These are phyloP conservation scores for Zaprionus obscuricornis DNA, from an alignment of 2,888 invertebrate genomes.

Conservation along the genomic window DNA sequence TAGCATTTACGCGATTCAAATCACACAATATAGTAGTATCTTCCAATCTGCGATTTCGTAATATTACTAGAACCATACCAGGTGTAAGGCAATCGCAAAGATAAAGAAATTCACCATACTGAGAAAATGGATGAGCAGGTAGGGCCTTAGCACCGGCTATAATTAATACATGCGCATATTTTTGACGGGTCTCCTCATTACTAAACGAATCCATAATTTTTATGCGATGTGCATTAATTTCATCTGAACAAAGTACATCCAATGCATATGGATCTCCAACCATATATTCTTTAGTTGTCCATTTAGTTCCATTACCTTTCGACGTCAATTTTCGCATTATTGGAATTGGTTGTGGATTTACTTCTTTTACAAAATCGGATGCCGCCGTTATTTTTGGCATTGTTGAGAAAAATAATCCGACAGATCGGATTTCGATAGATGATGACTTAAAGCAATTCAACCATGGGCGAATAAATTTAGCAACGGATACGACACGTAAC, in stretches of 20 bases:
- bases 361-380: too few relatives aligned
- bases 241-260: slow-evolving; percentile 9
- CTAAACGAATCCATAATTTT: slow-evolving; percentile 26
- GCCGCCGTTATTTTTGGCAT: too few relatives aligned
- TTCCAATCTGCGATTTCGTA: slow-evolving; percentile 26
- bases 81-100: slow-evolving; percentile 55
- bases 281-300: neutral
- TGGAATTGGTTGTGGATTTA: too few relatives aligned
- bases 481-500: too few relatives aligned
- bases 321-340: neutral
- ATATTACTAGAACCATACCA: slow-evolving; percentile 34
- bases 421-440: too few relatives aligned
- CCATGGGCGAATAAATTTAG: too few relatives aligned
- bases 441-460: too few relatives aligned
- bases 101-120: slow-evolving; percentile 46
- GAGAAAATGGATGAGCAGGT: slow-evolving; percentile 17
- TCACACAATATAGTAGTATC: slow-evolving; percentile 31
- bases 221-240: slow-evolving; percentile 31
- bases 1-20: neutral
- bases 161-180: slow-evolving; percentile 40
- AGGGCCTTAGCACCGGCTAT: slow-evolving; percentile 30
- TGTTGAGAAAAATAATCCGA: too few relatives aligned
- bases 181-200: slow-evolving; percentile 2
- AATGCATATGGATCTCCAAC: slow-evolving; percentile 9
- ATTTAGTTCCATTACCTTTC: too few relatives aligned